Evolutionary conservation across 2,888 invertebrate genomes (phyloP), one percentile per base, ranked within the genome.

Genomic region (Xestia rhomboidea): DNA sequence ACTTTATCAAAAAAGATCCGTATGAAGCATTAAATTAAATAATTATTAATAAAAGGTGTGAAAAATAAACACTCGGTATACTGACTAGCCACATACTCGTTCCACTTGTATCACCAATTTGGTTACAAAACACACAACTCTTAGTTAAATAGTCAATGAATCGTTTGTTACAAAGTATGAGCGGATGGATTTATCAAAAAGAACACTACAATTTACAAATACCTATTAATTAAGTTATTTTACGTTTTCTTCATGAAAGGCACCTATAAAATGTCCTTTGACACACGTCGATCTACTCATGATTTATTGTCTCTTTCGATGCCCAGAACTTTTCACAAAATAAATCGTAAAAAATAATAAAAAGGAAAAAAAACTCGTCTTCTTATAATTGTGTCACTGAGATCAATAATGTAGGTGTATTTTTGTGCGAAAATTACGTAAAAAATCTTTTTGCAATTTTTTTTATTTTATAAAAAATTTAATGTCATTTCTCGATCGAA

Each of bases 261-360:
- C 96, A 96, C 96, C 96, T 96, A 96, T 95, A 94, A 93, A 95
- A 95, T 93, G 94, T 95, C 94, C 93, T 89, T 93, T 93, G 95
- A 96, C 95, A 71, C 87, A 86, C 77, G 93, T 94, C 95, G 93
- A 93, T 90, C 95, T 96, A 95, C 92, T 68, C 84, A 86, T 89
- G 90, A 92, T 89, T 91, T 91, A 90, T 93, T 93, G 91, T 92
- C 92, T 90, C 91, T 92, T 93, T 93, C 93, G 92, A 95, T 93
- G 89, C 89, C 90, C 84, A 91, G 88, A 89, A 85, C 76, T 82
- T 81, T 81, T 64, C 64, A 82, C 51, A 70, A 77, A 81, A 76
- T 77, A 64, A 81, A 77, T 73, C 64, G 38, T 71, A 73, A 82
- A 34, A 83, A 84, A 79, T 72, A 85, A 79, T 68, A 79, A 79